Evolutionary conservation across 2,113 vertebrate genomes (phyloP), one percentile per base, ranked within the genome.

Genomic region (Megaceryle torquata): DNA sequence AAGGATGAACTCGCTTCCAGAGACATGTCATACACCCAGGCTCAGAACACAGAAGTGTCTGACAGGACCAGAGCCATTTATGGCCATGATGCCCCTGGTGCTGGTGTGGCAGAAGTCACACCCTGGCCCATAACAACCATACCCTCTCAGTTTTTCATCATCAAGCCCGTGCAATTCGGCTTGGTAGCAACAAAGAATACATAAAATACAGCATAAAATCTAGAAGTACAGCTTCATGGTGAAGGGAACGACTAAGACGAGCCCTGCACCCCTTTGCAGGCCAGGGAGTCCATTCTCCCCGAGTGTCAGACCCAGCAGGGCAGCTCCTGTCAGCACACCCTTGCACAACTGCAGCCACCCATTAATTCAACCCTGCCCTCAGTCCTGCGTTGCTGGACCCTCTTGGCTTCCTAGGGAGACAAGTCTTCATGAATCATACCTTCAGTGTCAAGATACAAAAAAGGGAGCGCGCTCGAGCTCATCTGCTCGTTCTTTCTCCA

Each of bases 261-360:
- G 78, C 61, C 2, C 1, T 0, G 1, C 22, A 64, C 2, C 13
- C 6, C 46, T 64, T 19, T 15, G 2, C 7, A 4, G 29, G 9
- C 67, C 76, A 44, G 13, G 37, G 9, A 24, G 9, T 28, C 10
- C 9, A 3, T 48, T 72, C 29, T 82, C 24, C 13, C 15, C 31
- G 28, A 3, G 63, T 50, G 7, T 29, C 72, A 82, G 60, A 37
- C 21, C 39, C 54, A 59, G 35, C 54, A 75, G 82, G 26, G 7
- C 29, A 14, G 25, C 46, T 22, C 41, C 22, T 71, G 20, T 59
- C 17, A 12, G 29, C n/a, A 37, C 14, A 41, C 22, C 39, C 64
- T 41, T 25, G 9, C 39, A 64, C 41, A 68, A 9, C 67, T 80
- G 33, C 78, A 88, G 70, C 54, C 29, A 48, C 20, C 33, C 50